Conservation (phyloP, 92 coral and sea anemone genomes). For the Parazoanthus swiftii region DNA sequence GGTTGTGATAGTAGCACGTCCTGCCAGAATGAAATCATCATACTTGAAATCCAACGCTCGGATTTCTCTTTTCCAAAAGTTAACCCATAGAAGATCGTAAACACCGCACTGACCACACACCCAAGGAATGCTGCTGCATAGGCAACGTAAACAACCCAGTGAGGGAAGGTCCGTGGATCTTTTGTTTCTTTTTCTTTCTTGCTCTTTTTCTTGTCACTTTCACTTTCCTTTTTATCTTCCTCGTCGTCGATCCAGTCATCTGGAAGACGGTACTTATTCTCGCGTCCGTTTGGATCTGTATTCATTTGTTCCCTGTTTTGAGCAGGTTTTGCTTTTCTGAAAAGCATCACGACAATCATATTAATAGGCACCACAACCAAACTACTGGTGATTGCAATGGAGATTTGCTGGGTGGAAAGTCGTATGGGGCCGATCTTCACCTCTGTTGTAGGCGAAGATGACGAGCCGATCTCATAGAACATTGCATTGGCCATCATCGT, state of each 20-base stretch:
- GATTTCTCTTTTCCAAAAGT: slow-evolving; percentile 83
- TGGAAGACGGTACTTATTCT: slow-evolving; percentile 2
- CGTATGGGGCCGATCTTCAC: slow-evolving; percentile 77
- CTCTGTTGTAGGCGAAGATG: slow-evolving; percentile 53
- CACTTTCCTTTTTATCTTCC: not conserved
- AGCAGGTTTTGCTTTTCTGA: slow-evolving; percentile 72
- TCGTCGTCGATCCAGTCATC: slow-evolving; percentile 27
- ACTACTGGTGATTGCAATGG: slow-evolving; percentile 74
- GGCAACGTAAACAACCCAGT: slow-evolving; percentile 74
- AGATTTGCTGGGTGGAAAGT: slow-evolving; percentile 70
- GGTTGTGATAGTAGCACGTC: slow-evolving; percentile 90
- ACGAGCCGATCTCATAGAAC: slow-evolving; percentile 72
- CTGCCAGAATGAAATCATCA: slow-evolving; percentile 89
- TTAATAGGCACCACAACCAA: slow-evolving; percentile 84
- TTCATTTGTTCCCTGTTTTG: not conserved
- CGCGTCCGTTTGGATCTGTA: slow-evolving; percentile 19
- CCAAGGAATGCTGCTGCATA: slow-evolving; percentile 69
- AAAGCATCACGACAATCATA: slow-evolving; percentile 61
- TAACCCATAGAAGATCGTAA: slow-evolving; percentile 76
- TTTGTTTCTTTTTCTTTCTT: slow-evolving; percentile 55
- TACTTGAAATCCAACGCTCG: slow-evolving; percentile 78
- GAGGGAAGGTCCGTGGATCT: slow-evolving; percentile 64
- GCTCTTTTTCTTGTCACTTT: slow-evolving; percentile 12
- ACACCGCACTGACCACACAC: slow-evolving; percentile 57
- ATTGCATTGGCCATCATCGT: slow-evolving; percentile 90